phyloP scores from a whole-genome alignment of 2,113 vertebrate species.

The Blennius ocellaris region DNA sequence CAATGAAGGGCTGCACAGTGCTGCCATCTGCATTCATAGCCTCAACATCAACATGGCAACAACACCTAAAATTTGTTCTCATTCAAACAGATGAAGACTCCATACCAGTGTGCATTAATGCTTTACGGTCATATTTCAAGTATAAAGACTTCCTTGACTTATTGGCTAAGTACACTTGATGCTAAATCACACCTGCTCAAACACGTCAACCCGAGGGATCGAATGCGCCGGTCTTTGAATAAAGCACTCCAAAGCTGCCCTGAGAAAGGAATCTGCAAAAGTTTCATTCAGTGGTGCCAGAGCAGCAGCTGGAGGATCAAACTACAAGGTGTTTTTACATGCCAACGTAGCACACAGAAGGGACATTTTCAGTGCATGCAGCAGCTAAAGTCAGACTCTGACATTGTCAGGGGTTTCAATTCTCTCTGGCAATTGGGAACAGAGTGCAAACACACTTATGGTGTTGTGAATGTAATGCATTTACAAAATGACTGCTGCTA shows the following conservation, averaged over 20 bases:
- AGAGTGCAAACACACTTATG: constrained; percentile 2
- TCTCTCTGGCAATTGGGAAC: constrained; percentile 10
- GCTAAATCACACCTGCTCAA: constrained; percentile 36
- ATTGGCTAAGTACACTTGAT: too few species aligned
- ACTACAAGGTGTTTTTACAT: background rate
- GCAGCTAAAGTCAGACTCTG: background rate
- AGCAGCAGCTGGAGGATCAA: background rate
- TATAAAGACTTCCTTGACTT: too few species aligned
- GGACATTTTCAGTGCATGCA: constrained; percentile 8
- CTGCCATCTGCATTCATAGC: background rate
- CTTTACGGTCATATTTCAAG: too few species aligned
- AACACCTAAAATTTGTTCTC: too few species aligned
- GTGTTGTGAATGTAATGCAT: background rate
- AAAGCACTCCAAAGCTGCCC: background rate
- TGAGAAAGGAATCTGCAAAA: background rate
- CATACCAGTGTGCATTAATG: too few species aligned
- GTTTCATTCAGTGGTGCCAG: background rate
- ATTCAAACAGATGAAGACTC: too few species aligned
- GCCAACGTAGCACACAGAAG: background rate
- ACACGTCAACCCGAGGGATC: constrained; percentile 9
- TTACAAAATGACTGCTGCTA: constrained; percentile 20
- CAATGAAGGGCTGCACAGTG: background rate
- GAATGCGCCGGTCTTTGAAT: constrained; percentile 11
- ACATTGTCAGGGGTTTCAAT: constrained; percentile 7
- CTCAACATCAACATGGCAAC: too few species aligned